These are phyloP conservation scores for Cyrtonyx montezumae DNA, from an alignment of 2,113 vertebrate genomes.

Conservation along the genomic window DNA sequence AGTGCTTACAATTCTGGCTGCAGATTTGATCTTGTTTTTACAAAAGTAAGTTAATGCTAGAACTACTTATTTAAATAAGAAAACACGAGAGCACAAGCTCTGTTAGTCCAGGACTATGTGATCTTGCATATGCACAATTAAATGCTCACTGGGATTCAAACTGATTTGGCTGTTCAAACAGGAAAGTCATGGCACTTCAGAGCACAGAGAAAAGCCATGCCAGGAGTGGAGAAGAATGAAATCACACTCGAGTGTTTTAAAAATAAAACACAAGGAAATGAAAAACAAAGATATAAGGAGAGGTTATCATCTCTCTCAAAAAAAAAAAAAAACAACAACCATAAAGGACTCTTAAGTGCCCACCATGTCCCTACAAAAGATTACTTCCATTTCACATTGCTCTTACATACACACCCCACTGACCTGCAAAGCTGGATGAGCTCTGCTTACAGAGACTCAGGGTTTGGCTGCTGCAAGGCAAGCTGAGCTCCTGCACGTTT, in stretches of 20 bases:
- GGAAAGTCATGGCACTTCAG: background rate
- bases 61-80: background rate
- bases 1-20: background rate
- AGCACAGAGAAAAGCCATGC: background rate
- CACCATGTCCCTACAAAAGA: background rate
- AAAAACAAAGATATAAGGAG: background rate
- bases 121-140: background rate
- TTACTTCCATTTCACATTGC: background rate
- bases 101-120: background rate
- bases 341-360: background rate
- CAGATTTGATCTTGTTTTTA: background rate
- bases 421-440: background rate
- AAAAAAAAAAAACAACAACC: too few relatives aligned
- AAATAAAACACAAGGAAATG: background rate
- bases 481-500: background rate
- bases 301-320: background rate
- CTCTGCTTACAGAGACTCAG: accelerated
- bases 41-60: background rate
- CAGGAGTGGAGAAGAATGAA: background rate
- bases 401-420: background rate
- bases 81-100: background rate
- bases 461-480: background rate
- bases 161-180: background rate
- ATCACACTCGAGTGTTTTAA: background rate
- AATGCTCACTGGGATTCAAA: background rate